These are phyloP conservation scores for Hirtodrosophila confusa DNA, from an alignment of 2,888 invertebrate species.

Conservation along the genomic window DNA sequence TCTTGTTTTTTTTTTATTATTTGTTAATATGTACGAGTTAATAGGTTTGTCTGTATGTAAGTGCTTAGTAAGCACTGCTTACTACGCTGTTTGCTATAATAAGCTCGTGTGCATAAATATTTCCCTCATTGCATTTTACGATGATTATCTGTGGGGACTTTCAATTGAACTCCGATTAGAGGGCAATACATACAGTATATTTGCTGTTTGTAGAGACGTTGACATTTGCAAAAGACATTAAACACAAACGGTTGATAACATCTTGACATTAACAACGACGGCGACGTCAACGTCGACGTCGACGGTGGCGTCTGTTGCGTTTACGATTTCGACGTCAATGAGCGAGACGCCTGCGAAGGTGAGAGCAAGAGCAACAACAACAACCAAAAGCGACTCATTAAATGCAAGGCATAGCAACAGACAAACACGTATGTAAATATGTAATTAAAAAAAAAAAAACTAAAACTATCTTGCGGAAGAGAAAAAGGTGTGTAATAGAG, in stretches of 20 bases:
- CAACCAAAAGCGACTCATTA: conserved; percentile 38
- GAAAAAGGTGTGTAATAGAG: conserved; percentile 23
- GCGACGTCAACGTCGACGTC: conserved; percentile 10
- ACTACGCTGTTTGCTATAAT: conserved; percentile 42
- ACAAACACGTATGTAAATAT: conserved; percentile 9
- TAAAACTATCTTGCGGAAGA: conserved; percentile 13
- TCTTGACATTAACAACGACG: conserved; percentile 60
- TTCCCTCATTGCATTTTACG: conserved; percentile 41
- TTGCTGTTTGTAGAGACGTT: conserved; percentile 31
- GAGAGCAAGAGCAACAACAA: conserved; percentile 30
- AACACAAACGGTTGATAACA: conserved; percentile 55
- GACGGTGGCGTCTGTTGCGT: conserved; percentile 6
- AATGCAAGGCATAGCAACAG: conserved; percentile 33
- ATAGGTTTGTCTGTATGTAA: not conserved
- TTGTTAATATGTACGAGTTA: no score
- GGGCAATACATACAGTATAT: conserved; percentile 18
- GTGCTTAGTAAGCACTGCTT: conserved; percentile 25
- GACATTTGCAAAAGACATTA: conserved; percentile 52
- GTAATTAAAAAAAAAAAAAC: conserved; percentile 15
- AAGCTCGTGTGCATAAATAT: conserved; percentile 48
- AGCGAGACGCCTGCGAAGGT: conserved; percentile 28
- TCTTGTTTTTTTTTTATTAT: conserved; percentile 42
- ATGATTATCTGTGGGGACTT: conserved; percentile 56
- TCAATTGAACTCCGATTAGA: conserved; percentile 66
- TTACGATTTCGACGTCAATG: conserved; percentile 43